These are phyloP conservation scores for Thryonomys swinderianus DNA, from an alignment of 2,113 vertebrate species.

Conservation along the genomic window DNA sequence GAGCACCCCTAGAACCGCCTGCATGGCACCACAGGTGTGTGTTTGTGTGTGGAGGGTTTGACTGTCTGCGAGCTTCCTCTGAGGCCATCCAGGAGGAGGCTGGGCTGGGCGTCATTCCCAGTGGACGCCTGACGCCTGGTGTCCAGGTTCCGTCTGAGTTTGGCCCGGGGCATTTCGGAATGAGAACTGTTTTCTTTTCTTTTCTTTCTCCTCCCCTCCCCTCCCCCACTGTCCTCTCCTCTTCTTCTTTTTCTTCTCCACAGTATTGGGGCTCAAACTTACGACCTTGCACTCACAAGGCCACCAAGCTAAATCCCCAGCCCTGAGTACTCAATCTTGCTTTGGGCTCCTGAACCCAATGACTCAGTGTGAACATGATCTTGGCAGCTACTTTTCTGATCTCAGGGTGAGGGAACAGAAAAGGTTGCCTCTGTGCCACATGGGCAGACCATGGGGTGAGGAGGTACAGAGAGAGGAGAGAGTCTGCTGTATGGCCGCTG, in stretches of 20 bases:
- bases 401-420: neutral
- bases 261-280: too few relatives aligned
- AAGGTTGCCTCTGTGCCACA: neutral
- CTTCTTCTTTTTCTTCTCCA: too few relatives aligned
- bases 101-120: too few relatives aligned
- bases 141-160: too few relatives aligned
- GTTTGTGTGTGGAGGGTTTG: neutral
- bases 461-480: neutral
- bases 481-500: rapidly evolving
- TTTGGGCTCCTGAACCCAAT: neutral
- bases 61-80: neutral
- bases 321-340: neutral
- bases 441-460: rapidly evolving
- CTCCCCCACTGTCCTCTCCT: too few relatives aligned
- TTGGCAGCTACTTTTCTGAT: neutral
- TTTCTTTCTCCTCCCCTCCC: too few relatives aligned
- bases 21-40: neutral
- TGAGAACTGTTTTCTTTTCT: too few relatives aligned
- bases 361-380: neutral
- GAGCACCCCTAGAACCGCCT: neutral
- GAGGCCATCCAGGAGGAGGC: too few relatives aligned
- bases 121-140: too few relatives aligned
- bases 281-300: too few relatives aligned
- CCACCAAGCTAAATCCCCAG: too few relatives aligned
- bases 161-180: too few relatives aligned